Conservation (phyloP, 23 tunicate genomes). For the Clavelina lepadiformis region DNA sequence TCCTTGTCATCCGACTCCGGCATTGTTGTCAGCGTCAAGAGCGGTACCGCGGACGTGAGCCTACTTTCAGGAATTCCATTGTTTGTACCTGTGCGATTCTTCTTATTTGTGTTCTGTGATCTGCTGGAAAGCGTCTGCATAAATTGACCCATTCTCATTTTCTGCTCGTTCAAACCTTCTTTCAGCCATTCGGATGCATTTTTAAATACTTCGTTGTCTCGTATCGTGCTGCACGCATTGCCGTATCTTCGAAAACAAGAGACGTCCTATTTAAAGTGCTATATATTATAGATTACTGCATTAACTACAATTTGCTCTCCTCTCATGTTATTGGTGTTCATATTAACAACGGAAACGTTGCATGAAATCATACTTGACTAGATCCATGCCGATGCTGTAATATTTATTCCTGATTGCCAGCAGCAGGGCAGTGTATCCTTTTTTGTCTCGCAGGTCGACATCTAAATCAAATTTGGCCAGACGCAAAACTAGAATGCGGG, state of each 20-base stretch:
- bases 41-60: constrained; percentile 10
- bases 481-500: constrained; percentile 39
- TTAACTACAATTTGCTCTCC: too few species aligned
- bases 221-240: constrained; percentile 62
- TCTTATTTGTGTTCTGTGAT: neutral
- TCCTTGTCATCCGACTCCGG: constrained; percentile 10
- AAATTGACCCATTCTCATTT: too few species aligned
- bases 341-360: too few species aligned
- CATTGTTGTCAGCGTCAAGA: constrained; percentile 19
- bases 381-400: constrained; percentile 61
- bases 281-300: too few species aligned
- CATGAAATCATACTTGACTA: constrained; percentile 40
- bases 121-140: too few species aligned
- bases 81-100: constrained; percentile 2
- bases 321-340: too few species aligned
- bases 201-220: constrained; percentile 60
- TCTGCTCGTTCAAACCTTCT: constrained; percentile 19
- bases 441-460: constrained; percentile 56
- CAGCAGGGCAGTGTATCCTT: constrained; percentile 76
- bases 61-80: constrained; percentile 3
- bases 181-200: constrained; percentile 82
- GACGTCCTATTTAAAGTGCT: too few species aligned
- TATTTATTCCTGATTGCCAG: constrained; percentile 67
- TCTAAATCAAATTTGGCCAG: constrained; percentile 73
- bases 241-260: constrained; percentile 35